Conservation (phyloP, 2,888 invertebrate genomes). For the Sinotaia quadrata region DNA sequence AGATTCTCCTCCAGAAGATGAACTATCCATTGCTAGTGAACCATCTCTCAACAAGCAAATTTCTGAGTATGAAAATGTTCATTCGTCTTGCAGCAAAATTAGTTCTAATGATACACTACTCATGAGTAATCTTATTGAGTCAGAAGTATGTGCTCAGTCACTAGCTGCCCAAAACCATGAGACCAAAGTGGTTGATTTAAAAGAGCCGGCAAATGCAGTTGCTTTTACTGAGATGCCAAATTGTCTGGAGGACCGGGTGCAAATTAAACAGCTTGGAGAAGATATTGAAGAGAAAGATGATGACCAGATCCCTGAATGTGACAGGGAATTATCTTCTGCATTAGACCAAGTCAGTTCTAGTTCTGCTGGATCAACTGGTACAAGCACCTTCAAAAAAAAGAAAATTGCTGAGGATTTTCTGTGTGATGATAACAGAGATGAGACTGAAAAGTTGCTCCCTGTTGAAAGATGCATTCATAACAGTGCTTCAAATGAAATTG, state of each 20-base stretch:
- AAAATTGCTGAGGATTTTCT: no score
- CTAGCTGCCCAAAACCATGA: no score
- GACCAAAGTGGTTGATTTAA: neutral
- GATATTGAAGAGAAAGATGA: slow-evolving; percentile 9
- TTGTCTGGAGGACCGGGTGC: neutral
- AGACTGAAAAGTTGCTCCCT: no score
- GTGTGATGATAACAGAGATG: no score
- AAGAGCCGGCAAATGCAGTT: neutral
- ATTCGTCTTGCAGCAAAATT: neutral
- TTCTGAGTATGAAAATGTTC: no score
- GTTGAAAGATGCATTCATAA: neutral
- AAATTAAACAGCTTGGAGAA: no score
- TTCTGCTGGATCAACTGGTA: no score
- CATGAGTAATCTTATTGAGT: neutral
- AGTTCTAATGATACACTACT: neutral
- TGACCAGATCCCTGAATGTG: slow-evolving; percentile 31
- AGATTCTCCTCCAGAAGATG: slow-evolving; percentile 23
- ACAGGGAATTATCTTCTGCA: neutral
- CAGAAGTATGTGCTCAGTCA: neutral
- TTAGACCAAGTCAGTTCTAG: neutral
- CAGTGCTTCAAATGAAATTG: neutral
- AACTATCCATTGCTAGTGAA: neutral
- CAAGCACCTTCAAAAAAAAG: no score
- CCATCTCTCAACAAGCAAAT: neutral
- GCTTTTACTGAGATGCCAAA: neutral